Percentiles rank a stretch among this genome's conserved stretches.
Conservation (phyloP, 2,888 invertebrate species). For the Tiliacea aurago region DNA sequence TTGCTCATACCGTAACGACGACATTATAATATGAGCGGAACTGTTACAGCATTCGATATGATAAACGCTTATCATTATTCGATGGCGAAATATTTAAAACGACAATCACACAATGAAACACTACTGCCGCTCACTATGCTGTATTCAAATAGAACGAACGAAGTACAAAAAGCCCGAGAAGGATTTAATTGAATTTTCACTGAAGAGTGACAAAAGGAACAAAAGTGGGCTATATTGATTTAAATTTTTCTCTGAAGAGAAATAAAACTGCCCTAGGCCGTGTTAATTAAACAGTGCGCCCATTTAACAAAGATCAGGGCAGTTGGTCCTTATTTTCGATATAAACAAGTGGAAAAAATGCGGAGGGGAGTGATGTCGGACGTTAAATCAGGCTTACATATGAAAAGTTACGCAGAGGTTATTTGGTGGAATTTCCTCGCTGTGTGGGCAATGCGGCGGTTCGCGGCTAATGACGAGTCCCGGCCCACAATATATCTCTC, state of each 20-base stretch:
- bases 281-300: conserved; percentile 58
- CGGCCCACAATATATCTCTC: conserved; percentile 86
- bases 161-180: conserved; percentile 46
- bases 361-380: conserved; percentile 70
- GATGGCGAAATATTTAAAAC: conserved; percentile 49
- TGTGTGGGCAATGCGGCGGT: conserved; percentile 80
- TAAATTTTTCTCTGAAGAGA: conserved; percentile 57
- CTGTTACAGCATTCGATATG: conserved; percentile 69
- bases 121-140: conserved; percentile 30
- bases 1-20: conserved; percentile 70
- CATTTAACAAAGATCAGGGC: conserved; percentile 57
- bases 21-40: conserved; percentile 73
- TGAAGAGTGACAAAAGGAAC: conserved; percentile 58
- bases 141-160: conserved; percentile 43
- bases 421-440: conserved; percentile 80
- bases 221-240: conserved; percentile 57
- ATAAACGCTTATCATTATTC: conserved; percentile 70
- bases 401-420: conserved; percentile 83
- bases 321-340: conserved; percentile 52
- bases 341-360: conserved; percentile 71
- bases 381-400: conserved; percentile 82
- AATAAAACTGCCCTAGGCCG: conserved; percentile 48
- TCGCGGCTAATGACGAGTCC: conserved; percentile 85
- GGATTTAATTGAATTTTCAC: conserved; percentile 63
- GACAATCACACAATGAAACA: conserved; percentile 34